phyloP scores from a whole-genome alignment of 2,888 invertebrate species.

The Pelosia muscerda region DNA sequence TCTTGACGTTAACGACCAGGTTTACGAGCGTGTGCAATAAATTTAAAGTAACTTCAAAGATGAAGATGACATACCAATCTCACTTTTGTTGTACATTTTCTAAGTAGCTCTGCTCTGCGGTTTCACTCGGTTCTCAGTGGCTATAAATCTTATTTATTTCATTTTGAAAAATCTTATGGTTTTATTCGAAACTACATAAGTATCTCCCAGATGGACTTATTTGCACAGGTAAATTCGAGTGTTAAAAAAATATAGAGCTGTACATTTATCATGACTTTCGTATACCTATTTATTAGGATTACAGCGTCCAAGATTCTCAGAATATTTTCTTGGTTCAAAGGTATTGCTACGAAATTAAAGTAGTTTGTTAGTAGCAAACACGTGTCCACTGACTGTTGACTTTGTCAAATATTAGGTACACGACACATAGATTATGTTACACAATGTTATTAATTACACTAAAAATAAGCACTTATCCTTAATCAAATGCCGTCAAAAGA shows the following conservation, averaged over 20 bases:
- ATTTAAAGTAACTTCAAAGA: constrained; percentile 65
- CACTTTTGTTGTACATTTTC: constrained; percentile 30
- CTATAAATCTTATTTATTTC: neutral
- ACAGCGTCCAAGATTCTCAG: neutral
- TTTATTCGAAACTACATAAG: neutral
- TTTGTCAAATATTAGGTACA: neutral
- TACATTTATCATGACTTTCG: neutral
- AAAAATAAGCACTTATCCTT: neutral
- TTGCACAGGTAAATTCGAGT: neutral
- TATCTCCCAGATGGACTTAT: neutral
- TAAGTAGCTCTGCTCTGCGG: constrained; percentile 8
- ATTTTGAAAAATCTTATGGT: neutral
- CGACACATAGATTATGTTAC: neutral
- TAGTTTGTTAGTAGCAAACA: neutral
- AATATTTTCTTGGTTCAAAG: too few relatives aligned
- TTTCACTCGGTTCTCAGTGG: neutral
- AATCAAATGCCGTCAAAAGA: neutral
- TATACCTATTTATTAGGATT: neutral
- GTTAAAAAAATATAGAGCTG: too few relatives aligned
- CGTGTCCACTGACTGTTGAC: too few relatives aligned
- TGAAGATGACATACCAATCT: constrained; percentile 47
- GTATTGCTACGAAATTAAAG: neutral
- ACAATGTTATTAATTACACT: neutral
- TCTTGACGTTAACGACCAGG: constrained; percentile 84
- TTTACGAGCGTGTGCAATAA: constrained; percentile 80